A percentile compares a stretch with the other conserved stretches of the same genome.
Conservation (phyloP, 2,888 invertebrate genomes). For the Ectemnius lituratus region DNA sequence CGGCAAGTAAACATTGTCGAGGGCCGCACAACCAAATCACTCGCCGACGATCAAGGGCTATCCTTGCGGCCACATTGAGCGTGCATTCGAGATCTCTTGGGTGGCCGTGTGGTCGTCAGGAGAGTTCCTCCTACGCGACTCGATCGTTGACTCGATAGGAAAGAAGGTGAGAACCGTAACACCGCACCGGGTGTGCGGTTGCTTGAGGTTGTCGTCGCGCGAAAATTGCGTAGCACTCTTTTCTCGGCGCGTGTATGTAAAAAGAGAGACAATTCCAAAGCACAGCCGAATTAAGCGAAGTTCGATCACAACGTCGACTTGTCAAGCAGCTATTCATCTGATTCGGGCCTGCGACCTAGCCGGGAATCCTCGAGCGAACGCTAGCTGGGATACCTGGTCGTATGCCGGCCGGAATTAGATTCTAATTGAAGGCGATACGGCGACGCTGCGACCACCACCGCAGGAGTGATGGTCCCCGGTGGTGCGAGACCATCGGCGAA, state of each 20-base stretch:
- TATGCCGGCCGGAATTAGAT: constrained; percentile 2
- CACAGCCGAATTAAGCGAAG: constrained; percentile 43
- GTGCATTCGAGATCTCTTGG: not conserved
- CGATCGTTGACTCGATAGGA: not conserved
- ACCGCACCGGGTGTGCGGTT: constrained; percentile 21
- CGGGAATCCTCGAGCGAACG: no score
- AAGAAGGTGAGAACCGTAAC: not conserved
- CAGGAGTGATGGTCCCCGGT: constrained; percentile 41
- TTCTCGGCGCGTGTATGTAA: constrained; percentile 37
- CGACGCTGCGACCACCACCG: constrained; percentile 22
- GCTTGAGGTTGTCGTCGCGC: constrained; percentile 8
- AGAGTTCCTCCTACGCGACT: not conserved
- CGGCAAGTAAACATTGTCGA: no score
- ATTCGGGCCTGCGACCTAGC: no score
- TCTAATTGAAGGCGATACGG: constrained; percentile 1
- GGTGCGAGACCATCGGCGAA: constrained; percentile 27
- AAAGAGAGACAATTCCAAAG: constrained; percentile 45
- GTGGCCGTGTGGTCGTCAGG: not conserved
- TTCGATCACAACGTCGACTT: constrained; percentile 41
- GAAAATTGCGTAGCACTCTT: constrained; percentile 57
- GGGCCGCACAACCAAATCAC: not conserved
- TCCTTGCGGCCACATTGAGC: not conserved
- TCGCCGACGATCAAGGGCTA: not conserved
- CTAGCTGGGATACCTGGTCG: not conserved
- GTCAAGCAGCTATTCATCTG: constrained; percentile 13